Base-by-base conservation (phyloP, 2,888 invertebrate species). In the Alviniconcha strummeri region DNA sequence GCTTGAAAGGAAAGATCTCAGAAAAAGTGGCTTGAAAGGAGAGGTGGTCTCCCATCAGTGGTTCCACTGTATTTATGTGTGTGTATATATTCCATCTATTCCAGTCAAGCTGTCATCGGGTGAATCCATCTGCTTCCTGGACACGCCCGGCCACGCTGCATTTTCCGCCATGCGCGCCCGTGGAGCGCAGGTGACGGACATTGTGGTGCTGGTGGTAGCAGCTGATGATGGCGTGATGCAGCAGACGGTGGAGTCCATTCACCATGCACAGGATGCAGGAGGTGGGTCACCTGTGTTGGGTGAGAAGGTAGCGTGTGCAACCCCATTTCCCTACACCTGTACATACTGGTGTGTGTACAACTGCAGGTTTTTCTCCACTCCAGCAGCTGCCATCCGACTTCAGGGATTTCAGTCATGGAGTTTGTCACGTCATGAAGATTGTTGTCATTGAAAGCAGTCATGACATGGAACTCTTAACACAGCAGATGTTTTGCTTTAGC, bases 221-320 rank as follows among this genome's bases (percentile, higher is more conserved):
- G 99, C 99, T 0, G 99, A 99, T 94, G 99, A 99, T 94, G 99
- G 99, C 5, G 98, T 99, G 75, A 99, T 98, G 98, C 97, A 98
- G 84, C 99, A 99, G 95, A 99, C 99, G 0, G 92, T 96, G 2
- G 98, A 99, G 94, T 98, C 97, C 57, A 96, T 99, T 57, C 94
- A 96, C 88, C 96, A 97, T 96, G 98, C 93, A 7, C 85, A 88
- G 80, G 86, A 87, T 60, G 90, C 92, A 13, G 85, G 88, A 82
- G 92, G 92, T 91, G 85, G 19, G 54, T 60, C 36, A 54, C 56
- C 11, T 17, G 17, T 17, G 19, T 11, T 17, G 15, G 15, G 17
- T 17, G 5, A 6, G 54, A 52, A 17, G 55, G 52, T 36, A 9
- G 72, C 5, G 11, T 54, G 2, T 8, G 17, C 5, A 55, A 15